phyloP scores from a whole-genome alignment of 2,797 vertebrate genomes.

The Cyclopterus lumpus region DNA sequence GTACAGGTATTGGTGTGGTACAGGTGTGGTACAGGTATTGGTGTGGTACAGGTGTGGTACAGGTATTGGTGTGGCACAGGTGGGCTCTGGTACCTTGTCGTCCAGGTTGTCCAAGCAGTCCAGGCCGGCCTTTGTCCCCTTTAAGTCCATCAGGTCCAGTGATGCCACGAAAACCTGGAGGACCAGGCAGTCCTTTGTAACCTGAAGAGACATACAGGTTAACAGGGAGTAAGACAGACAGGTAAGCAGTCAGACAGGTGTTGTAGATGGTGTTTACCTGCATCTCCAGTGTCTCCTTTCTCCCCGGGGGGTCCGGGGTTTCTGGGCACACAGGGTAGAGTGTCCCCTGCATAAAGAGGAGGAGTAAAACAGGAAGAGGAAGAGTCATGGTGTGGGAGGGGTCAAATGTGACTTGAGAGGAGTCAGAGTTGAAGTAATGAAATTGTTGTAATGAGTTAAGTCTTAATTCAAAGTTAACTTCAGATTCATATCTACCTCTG shows the following conservation, averaged over 20 bases:
- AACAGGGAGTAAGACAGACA: not conserved
- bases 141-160: slow-evolving; percentile 71
- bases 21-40: too few relatives aligned
- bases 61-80: not conserved
- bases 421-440: not conserved
- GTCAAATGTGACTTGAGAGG: not conserved
- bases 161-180: slow-evolving; percentile 63
- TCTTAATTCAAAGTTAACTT: not conserved
- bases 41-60: not conserved
- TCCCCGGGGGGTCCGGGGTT: slow-evolving; percentile 68
- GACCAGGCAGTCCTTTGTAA: slow-evolving; percentile 61
- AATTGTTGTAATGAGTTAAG: not conserved
- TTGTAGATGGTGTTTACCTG: slow-evolving; percentile 61
- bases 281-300: slow-evolving; percentile 72
- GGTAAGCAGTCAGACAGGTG: not conserved
- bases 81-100: slow-evolving; percentile 59
- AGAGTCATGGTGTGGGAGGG: not conserved
- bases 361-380: not conserved
- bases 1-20: too few relatives aligned
- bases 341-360: slow-evolving; percentile 69
- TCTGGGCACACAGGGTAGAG: slow-evolving; percentile 56
- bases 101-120: slow-evolving; percentile 62
- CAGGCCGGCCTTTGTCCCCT: slow-evolving; percentile 72
- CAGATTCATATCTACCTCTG: slow-evolving; percentile 57
- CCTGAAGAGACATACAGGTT: slow-evolving; percentile 43